Conservation (phyloP, 2,113 vertebrate genomes). For the Danionella cerebrum region DNA sequence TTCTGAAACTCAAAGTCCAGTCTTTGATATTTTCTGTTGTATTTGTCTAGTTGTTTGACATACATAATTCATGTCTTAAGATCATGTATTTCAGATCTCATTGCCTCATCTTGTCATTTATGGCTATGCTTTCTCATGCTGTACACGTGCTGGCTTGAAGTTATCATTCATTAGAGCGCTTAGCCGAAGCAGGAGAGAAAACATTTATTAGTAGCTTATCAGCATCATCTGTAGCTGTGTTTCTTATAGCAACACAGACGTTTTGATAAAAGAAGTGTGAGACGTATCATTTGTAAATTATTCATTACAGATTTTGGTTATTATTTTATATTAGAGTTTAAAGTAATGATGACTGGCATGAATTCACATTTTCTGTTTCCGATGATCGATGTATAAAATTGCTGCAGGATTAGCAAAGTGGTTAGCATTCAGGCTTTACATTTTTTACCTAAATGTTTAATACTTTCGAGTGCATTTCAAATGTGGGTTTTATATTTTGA, state of each 20-base stretch:
- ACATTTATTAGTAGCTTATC: not conserved
- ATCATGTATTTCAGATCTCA: constrained; percentile 44
- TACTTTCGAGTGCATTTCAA: not conserved
- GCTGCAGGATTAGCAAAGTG: no score
- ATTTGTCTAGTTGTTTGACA: constrained; percentile 40
- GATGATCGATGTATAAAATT: no score
- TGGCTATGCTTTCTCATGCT: constrained; percentile 33
- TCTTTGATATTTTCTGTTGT: constrained; percentile 35
- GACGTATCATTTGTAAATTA: not conserved
- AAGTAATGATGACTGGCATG: not conserved
- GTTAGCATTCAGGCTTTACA: not conserved
- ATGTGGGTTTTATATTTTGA: not conserved
- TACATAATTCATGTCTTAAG: constrained; percentile 41
- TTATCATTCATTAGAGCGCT: constrained; percentile 13
- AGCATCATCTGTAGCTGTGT: no score
- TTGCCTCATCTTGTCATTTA: constrained; percentile 43
- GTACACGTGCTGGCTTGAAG: constrained; percentile 18
- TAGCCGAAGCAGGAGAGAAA: not conserved
- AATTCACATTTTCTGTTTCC: no score
- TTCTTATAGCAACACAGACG: not conserved
- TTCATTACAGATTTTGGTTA: not conserved
- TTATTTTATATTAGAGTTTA: no score
- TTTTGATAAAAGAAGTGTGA: not conserved
- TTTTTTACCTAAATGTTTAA: not conserved
- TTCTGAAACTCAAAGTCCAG: constrained; percentile 30